These are phyloP conservation scores for Neodiprion pinetum DNA, from an alignment of 1,140 invertebrate genomes.

Conservation along the genomic window DNA sequence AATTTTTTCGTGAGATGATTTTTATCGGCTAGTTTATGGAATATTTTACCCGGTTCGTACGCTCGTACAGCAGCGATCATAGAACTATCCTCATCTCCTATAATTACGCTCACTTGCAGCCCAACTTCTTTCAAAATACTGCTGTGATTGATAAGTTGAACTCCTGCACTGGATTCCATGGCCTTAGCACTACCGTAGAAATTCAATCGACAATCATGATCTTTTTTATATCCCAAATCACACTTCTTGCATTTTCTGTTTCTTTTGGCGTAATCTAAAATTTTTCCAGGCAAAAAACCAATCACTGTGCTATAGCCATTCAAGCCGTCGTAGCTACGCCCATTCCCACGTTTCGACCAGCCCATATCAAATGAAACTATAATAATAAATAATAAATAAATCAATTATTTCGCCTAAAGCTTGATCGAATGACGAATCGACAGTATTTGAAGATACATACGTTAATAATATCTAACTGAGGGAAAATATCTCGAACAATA, in stretches of 20 bases:
- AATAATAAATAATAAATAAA: background rate
- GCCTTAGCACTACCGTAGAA: constrained; percentile 24
- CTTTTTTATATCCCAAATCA: constrained; percentile 24
- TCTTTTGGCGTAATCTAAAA: background rate
- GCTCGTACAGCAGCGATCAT: constrained; percentile 10
- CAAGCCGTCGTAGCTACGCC: constrained; percentile 6
- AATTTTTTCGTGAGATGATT: constrained; percentile 18
- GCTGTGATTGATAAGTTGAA: constrained; percentile 17
- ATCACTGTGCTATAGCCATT: constrained; percentile 16
- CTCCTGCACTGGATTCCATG: constrained; percentile 23
- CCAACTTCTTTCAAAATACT: constrained; percentile 2
- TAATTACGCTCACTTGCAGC: background rate
- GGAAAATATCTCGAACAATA: background rate
- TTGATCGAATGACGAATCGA: background rate
- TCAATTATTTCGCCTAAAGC: background rate
- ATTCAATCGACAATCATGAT: constrained; percentile 36
- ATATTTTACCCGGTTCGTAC: background rate
- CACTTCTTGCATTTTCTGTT: constrained; percentile 17
- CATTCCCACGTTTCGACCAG: constrained; percentile 15
- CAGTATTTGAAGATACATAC: background rate
- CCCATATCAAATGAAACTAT: constrained; percentile 23
- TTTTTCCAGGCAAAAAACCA: constrained; percentile 1
- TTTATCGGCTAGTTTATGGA: constrained; percentile 14
- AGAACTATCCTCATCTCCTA: constrained; percentile 18
- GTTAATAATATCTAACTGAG: background rate